Percentiles rank a stretch among this genome's conserved stretches.
phyloP scores from a whole-genome alignment of 2,113 vertebrate species.

The Rostratula benghalensis region DNA sequence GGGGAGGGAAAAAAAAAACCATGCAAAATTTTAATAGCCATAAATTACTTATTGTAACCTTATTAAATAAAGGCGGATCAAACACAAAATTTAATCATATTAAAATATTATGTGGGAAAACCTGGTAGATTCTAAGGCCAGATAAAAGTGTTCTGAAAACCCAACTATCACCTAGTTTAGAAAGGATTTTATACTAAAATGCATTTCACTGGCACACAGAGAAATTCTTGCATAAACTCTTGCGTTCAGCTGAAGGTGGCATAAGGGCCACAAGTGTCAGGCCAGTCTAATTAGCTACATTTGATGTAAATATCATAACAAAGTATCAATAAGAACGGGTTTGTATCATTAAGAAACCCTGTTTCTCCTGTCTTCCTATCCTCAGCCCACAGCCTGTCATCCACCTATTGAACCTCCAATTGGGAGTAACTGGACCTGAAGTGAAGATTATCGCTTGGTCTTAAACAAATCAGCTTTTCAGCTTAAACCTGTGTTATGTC shows the following conservation, averaged over 20 bases:
- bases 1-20: background rate
- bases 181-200: background rate
- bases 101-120: background rate
- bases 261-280: accelerated
- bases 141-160: background rate
- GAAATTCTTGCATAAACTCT: accelerated
- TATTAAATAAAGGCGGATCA: background rate
- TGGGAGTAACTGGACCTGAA: background rate
- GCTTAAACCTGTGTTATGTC: background rate
- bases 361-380: background rate
- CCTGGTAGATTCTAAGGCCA: background rate
- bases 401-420: accelerated
- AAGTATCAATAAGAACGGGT: background rate
- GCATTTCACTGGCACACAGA: background rate
- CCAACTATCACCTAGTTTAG: background rate
- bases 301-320: background rate
- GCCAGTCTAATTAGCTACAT: background rate
- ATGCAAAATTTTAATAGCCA: background rate
- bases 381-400: background rate
- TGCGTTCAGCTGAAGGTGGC: background rate
- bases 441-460: background rate
- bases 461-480: conserved; percentile 25
- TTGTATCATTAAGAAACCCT: background rate
- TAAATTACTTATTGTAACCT: background rate
- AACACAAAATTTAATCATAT: background rate